Evolutionary conservation across 2,888 invertebrate species (phyloP).

Genomic region (Pteria penguin): DNA sequence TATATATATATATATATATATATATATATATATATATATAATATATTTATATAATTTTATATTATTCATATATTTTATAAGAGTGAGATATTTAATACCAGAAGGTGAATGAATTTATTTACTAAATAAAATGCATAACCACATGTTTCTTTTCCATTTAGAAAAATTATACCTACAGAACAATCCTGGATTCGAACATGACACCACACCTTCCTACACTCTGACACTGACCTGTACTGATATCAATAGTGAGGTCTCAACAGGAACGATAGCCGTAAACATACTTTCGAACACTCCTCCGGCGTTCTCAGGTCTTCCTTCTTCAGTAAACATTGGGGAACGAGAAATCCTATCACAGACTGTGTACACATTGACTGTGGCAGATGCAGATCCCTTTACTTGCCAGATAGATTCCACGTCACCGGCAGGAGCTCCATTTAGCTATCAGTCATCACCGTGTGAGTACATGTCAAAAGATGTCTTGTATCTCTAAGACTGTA

Average conservation of each 20-base stretch:
- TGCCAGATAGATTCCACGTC: conserved; percentile 5
- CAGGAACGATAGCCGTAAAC: conserved; percentile 17
- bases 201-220: neutral
- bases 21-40: too few relatives aligned
- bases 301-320: conserved; percentile 12
- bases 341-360: neutral
- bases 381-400: conserved; percentile 24
- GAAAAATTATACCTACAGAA: conserved; percentile 21
- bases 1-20: too few relatives aligned
- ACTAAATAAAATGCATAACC: too few relatives aligned
- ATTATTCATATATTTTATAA: too few relatives aligned
- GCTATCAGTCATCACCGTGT: conserved; percentile 11
- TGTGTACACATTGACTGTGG: conserved; percentile 11
- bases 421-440: conserved; percentile 17
- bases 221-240: conserved; percentile 26
- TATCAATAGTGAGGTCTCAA: neutral
- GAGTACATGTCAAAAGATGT: neutral
- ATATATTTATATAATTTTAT: too few relatives aligned
- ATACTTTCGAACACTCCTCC: conserved; percentile 24
- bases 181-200: conserved; percentile 32
- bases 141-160: neutral
- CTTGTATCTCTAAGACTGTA: too few relatives aligned
- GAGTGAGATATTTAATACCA: too few relatives aligned
- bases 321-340: conserved; percentile 9
- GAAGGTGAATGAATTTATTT: too few relatives aligned